phyloP scores from a whole-genome alignment of 2,888 invertebrate species.

The Dendrolimus pini region DNA sequence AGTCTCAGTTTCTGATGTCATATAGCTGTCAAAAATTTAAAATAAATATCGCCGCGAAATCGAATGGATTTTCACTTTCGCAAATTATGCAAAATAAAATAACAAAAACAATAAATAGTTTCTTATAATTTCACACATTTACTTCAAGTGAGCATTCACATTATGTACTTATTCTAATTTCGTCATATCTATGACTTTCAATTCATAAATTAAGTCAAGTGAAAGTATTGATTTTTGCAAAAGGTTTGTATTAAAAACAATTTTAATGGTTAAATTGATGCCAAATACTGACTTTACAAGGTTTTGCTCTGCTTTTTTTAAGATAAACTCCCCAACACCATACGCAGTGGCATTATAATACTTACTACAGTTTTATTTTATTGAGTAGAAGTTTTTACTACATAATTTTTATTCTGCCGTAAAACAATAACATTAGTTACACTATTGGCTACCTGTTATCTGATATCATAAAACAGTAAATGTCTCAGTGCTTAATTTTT shows the following conservation, averaged over 20 bases:
- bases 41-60: no score
- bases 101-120: no score
- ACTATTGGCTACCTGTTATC: not conserved
- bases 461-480: no score
- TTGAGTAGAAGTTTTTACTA: not conserved
- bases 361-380: not conserved
- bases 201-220: not conserved
- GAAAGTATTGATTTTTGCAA: not conserved
- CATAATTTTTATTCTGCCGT: not conserved
- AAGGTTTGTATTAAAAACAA: not conserved
- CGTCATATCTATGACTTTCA: no score
- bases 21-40: no score
- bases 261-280: not conserved
- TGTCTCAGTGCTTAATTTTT: no score
- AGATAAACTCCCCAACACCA: not conserved
- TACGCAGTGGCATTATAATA: not conserved
- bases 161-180: no score
- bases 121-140: no score
- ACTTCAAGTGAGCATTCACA: no score
- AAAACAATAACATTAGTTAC: not conserved
- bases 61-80: no score
- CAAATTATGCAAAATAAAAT: no score
- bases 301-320: not conserved
- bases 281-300: not conserved
- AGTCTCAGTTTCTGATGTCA: no score